A percentile compares a stretch with the other conserved stretches of the same genome.
These are phyloP conservation scores for Sanderia malayensis DNA, from an alignment of 30 jellyfish, hydroid and myxozoan genomes.

Conservation along the genomic window DNA sequence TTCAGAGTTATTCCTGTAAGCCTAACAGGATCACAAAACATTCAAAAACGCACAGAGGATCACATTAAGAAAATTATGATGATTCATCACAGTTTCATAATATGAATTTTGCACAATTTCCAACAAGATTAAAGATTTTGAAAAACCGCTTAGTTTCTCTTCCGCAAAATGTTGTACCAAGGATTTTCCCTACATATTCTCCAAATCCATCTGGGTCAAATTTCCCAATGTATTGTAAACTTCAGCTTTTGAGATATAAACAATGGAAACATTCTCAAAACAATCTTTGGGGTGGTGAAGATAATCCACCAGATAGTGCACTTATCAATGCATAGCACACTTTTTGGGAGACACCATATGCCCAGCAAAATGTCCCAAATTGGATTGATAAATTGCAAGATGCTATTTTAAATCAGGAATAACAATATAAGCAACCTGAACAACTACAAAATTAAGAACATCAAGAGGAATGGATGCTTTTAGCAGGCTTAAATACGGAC, in stretches of 20 bases:
- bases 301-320: neutral
- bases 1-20: conserved; percentile 13
- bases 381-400: conserved; percentile 11
- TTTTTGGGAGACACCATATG: conserved; percentile 11
- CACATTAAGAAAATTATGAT: no score
- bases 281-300: conserved; percentile 8
- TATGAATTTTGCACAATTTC: conserved; percentile 26
- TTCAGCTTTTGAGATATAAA: conserved; percentile 21
- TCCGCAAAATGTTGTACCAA: neutral
- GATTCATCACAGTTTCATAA: no score
- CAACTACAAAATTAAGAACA: no score
- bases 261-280: conserved; percentile 15
- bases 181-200: conserved; percentile 25
- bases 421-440: conserved; percentile 2
- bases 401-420: neutral
- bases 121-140: neutral
- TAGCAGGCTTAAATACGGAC: conserved; percentile 6
- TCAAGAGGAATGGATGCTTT: neutral
- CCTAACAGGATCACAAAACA: conserved; percentile 13
- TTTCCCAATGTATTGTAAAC: conserved; percentile 17
- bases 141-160: neutral
- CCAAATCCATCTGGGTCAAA: conserved; percentile 30
- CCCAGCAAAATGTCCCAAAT: conserved; percentile 10
- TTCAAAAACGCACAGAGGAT: no score
- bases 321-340: no score